Percentiles rank a stretch among this genome's conserved stretches.
Conservation (phyloP, 1,140 invertebrate species). For the Oryctes rhinoceros region DNA sequence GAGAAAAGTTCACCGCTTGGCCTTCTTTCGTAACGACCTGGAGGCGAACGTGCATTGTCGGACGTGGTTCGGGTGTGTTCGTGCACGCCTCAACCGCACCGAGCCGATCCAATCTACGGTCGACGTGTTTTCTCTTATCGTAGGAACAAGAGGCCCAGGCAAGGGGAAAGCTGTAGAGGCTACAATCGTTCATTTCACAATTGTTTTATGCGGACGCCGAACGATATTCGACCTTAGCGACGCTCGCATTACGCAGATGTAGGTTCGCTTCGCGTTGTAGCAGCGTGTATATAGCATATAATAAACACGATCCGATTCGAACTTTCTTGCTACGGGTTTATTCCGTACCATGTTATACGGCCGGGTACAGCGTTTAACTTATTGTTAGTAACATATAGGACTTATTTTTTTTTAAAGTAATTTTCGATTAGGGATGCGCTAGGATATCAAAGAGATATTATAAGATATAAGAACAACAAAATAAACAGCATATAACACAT, state of each 20-base stretch:
- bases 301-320: conserved; percentile 52
- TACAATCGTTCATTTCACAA: conserved; percentile 49
- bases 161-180: conserved; percentile 53
- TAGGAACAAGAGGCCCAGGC: conserved; percentile 53
- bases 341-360: neutral
- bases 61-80: conserved; percentile 47
- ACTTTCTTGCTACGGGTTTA: conserved; percentile 51
- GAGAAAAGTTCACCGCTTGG: conserved; percentile 57
- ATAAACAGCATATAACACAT: too few species aligned
- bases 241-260: conserved; percentile 50
- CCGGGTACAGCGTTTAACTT: too few species aligned
- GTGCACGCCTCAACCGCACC: conserved; percentile 41
- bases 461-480: too few species aligned
- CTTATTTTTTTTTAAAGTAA: too few species aligned
- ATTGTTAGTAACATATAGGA: too few species aligned
- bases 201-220: conserved; percentile 41
- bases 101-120: conserved; percentile 40
- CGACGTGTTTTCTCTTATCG: conserved; percentile 57
- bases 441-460: too few species aligned
- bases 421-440: too few species aligned
- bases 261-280: conserved; percentile 37
- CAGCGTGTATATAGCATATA: conserved; percentile 44
- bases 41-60: conserved; percentile 41
- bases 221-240: conserved; percentile 40
- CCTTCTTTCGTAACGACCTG: conserved; percentile 50